Conservation (phyloP, 2,113 vertebrate species). For the Stictonetta naevosa region DNA sequence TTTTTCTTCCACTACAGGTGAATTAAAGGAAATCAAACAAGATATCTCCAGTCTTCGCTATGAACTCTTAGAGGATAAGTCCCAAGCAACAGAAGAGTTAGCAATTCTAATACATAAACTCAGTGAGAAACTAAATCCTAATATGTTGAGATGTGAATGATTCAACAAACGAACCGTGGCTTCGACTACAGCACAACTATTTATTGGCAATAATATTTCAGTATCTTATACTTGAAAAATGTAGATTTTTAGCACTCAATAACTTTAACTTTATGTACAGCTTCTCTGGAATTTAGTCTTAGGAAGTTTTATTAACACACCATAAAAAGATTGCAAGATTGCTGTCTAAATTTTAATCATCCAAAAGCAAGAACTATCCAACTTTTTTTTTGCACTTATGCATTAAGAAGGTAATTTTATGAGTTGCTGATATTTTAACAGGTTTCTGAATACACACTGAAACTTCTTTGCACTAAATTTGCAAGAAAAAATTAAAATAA, state of each 20-base stretch:
- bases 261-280: conserved; percentile 77
- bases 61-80: conserved; percentile 90
- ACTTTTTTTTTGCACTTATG: conserved; percentile 13
- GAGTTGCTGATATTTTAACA: conserved; percentile 41
- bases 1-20: conserved; percentile 73
- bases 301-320: conserved; percentile 69
- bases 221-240: conserved; percentile 81
- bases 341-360: conserved; percentile 50
- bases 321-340: conserved; percentile 27
- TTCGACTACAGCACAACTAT: conserved; percentile 76
- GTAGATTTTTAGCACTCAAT: conserved; percentile 75
- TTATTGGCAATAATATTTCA: conserved; percentile 84
- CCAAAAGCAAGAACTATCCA: conserved; percentile 26
- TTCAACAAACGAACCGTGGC: not conserved
- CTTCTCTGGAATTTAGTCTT: conserved; percentile 71
- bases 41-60: conserved; percentile 92
- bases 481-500: conserved; percentile 1
- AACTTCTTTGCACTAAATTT: conserved; percentile 65
- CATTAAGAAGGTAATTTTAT: conserved; percentile 32
- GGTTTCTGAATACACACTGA: conserved; percentile 31
- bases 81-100: conserved; percentile 88
- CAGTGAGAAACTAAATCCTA: conserved; percentile 84
- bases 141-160: conserved; percentile 80
- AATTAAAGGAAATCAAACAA: conserved; percentile 92
- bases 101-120: conserved; percentile 88